phyloP scores from a whole-genome alignment of 2,113 vertebrate species.

The Petrocephalus zakoni region DNA sequence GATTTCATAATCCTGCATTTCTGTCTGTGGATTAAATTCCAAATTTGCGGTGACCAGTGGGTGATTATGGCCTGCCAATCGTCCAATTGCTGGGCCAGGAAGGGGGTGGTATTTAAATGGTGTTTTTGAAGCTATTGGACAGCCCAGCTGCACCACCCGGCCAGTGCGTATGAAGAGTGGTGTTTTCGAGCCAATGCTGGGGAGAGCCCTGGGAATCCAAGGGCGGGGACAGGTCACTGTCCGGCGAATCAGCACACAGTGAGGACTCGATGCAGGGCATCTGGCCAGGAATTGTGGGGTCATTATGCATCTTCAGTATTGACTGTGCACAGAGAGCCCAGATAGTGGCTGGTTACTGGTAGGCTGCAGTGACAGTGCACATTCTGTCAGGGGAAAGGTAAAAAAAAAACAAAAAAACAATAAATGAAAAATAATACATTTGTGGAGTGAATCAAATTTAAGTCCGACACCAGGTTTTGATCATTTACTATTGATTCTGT shows the following conservation, averaged over 20 bases:
- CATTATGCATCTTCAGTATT: background rate
- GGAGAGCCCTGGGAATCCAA: background rate
- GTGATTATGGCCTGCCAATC: conserved; percentile 46
- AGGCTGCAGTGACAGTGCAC: too few relatives aligned
- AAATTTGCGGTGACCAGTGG: conserved; percentile 30
- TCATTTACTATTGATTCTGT: background rate
- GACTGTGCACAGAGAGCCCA: background rate
- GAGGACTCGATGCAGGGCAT: background rate
- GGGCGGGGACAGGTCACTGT: background rate
- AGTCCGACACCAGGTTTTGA: background rate
- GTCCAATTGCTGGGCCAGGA: background rate
- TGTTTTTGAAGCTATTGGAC: background rate
- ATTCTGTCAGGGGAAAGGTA: background rate
- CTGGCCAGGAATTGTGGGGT: background rate
- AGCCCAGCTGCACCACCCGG: background rate
- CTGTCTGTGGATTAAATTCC: conserved; percentile 56
- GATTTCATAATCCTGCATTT: conserved; percentile 49
- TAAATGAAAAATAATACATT: background rate
- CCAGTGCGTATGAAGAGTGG: background rate
- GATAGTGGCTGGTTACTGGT: background rate
- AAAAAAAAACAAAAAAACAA: background rate
- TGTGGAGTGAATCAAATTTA: background rate
- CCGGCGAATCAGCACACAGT: background rate
- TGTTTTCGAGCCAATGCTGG: background rate
- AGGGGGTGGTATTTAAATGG: background rate